phyloP scores from a whole-genome alignment of 2,113 vertebrate genomes.

The Podarcis cretensis region DNA sequence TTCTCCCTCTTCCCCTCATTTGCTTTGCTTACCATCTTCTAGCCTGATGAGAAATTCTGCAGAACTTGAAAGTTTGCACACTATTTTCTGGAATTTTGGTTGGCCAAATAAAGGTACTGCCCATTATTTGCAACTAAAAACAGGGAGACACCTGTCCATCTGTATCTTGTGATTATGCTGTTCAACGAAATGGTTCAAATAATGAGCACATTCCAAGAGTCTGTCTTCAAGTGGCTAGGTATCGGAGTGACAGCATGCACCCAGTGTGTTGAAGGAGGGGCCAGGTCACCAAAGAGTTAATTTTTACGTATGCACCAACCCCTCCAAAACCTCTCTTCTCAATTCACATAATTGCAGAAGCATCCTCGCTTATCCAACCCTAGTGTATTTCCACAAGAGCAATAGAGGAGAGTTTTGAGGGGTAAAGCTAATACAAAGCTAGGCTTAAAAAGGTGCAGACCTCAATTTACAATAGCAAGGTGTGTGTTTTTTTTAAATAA shows the following conservation, averaged over 20 bases:
- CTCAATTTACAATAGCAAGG: background rate
- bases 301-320: background rate
- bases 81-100: too few species aligned
- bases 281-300: background rate
- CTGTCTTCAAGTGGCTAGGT: background rate
- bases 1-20: too few species aligned
- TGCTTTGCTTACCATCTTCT: too few species aligned
- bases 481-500: too few species aligned
- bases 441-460: background rate
- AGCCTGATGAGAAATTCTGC: too few species aligned
- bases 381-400: background rate
- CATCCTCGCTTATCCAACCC: background rate
- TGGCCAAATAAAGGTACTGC: too few species aligned
- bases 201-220: background rate
- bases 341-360: background rate
- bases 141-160: background rate
- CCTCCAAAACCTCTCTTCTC: background rate
- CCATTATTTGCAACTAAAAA: background rate
- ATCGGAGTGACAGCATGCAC: background rate
- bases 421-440: background rate
- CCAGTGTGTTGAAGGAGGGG: background rate
- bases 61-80: too few species aligned
- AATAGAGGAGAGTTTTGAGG: background rate
- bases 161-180: background rate
- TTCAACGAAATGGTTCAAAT: background rate